phyloP scores from a whole-genome alignment of 2,113 vertebrate genomes.

The Otolemur garnettii region DNA sequence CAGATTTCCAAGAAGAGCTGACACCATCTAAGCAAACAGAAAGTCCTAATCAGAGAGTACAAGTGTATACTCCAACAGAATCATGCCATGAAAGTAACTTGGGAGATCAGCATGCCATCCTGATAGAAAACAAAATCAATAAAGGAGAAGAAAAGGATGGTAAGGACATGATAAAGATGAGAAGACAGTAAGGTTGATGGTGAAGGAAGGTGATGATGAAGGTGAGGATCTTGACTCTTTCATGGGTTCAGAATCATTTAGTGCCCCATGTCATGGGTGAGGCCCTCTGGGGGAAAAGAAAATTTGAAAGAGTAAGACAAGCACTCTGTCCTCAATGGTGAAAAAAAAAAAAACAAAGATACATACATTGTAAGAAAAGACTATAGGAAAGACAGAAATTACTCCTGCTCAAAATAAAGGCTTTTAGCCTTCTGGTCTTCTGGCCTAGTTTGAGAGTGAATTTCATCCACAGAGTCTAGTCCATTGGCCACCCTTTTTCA shows the following conservation, averaged over 20 bases:
- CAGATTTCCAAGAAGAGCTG: not conserved
- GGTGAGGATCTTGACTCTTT: not conserved
- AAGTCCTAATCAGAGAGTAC: not conserved
- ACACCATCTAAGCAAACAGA: too few species aligned
- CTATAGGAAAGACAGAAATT: not conserved
- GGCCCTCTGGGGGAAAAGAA: not conserved
- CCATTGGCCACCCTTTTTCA: not conserved
- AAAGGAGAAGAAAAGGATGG: not conserved
- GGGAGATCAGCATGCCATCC: not conserved
- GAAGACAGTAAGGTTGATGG: not conserved
- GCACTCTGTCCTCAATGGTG: not conserved
- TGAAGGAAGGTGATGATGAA: not conserved
- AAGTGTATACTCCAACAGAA: not conserved
- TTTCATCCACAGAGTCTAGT: not conserved
- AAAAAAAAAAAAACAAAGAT: not conserved
- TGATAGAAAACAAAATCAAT: not conserved
- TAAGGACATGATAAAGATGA: too few species aligned
- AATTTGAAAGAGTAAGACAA: not conserved
- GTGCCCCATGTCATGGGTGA: not conserved
- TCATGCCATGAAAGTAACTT: accelerated
- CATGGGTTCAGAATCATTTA: not conserved
- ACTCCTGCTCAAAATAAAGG: not conserved
- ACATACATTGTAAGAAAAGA: not conserved
- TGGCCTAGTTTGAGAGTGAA: not conserved
- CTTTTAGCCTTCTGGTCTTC: not conserved